These are phyloP conservation scores for Stichodactyla mertensii DNA, from an alignment of 64 coral and sea anemone species.

Conservation along the genomic window DNA sequence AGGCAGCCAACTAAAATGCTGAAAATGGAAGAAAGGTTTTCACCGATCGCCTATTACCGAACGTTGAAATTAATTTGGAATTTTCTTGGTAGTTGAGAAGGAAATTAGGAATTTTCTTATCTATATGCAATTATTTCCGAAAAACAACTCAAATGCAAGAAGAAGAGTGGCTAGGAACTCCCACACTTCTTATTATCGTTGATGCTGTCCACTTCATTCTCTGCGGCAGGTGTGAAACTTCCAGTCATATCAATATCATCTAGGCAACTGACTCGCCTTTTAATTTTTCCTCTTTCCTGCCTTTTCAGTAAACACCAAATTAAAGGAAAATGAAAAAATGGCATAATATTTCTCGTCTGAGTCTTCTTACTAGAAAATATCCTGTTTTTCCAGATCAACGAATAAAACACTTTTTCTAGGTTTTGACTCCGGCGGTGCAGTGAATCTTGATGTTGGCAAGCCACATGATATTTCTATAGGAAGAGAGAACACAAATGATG, in stretches of 20 bases:
- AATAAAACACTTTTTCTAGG: not conserved
- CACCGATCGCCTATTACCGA: not conserved
- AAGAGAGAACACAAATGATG: not conserved
- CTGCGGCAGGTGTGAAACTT: not conserved
- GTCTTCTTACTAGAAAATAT: not conserved
- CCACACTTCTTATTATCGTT: constrained; percentile 4
- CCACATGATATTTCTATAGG: not conserved
- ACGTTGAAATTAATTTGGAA: not conserved
- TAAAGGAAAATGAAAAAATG: not conserved
- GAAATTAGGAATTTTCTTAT: not conserved
- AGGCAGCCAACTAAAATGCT: not conserved
- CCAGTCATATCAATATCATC: not conserved
- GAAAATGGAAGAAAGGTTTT: not conserved
- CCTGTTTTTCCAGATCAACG: not conserved
- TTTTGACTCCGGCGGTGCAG: not conserved
- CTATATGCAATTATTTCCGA: not conserved
- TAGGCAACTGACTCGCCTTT: not conserved
- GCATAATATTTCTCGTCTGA: not conserved
- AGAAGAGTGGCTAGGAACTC: not conserved
- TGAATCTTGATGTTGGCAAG: not conserved
- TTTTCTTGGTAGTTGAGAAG: not conserved
- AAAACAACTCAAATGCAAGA: not conserved
- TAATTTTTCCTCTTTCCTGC: not conserved
- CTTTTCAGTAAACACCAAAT: too few species aligned
- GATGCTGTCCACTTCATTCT: not conserved